These are phyloP conservation scores for Dryoscopus gambensis DNA, from an alignment of 2,113 vertebrate species.

Conservation along the genomic window DNA sequence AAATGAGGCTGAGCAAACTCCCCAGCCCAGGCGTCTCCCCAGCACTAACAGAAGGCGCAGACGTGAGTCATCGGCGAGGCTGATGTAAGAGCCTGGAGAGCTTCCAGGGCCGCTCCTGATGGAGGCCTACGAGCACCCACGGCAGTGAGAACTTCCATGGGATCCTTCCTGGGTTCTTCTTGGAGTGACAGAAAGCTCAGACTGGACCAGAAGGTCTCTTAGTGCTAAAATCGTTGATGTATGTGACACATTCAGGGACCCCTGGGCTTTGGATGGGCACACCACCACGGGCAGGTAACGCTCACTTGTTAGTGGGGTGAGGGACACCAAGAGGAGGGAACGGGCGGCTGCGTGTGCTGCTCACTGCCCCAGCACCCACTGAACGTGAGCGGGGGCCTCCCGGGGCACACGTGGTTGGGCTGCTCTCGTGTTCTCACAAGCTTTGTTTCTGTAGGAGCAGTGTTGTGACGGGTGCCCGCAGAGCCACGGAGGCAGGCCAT, in stretches of 20 bases:
- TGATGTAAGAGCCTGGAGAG: constrained; percentile 1
- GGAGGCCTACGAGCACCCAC: background rate
- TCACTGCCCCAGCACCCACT: background rate
- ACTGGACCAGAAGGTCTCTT: background rate
- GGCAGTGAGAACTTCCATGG: background rate
- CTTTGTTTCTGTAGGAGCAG: background rate
- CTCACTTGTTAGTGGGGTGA: background rate
- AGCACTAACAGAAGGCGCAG: background rate
- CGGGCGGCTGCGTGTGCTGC: background rate
- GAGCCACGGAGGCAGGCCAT: background rate
- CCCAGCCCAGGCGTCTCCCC: background rate
- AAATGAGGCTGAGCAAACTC: background rate
- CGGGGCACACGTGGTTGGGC: background rate
- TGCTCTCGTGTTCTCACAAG: background rate
- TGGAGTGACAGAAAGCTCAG: background rate
- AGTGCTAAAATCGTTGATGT: background rate
- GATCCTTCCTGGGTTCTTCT: background rate
- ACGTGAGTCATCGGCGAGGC: background rate
- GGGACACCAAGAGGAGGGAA: rapidly evolving
- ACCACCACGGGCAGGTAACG: background rate
- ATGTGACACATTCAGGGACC: background rate
- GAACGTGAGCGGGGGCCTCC: rapidly evolving
- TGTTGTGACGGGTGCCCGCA: too few species aligned
- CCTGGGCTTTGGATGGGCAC: background rate
- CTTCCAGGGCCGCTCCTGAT: background rate